These are phyloP conservation scores for Actinemys pallida DNA, from an alignment of 2,113 vertebrate species.

Conservation along the genomic window DNA sequence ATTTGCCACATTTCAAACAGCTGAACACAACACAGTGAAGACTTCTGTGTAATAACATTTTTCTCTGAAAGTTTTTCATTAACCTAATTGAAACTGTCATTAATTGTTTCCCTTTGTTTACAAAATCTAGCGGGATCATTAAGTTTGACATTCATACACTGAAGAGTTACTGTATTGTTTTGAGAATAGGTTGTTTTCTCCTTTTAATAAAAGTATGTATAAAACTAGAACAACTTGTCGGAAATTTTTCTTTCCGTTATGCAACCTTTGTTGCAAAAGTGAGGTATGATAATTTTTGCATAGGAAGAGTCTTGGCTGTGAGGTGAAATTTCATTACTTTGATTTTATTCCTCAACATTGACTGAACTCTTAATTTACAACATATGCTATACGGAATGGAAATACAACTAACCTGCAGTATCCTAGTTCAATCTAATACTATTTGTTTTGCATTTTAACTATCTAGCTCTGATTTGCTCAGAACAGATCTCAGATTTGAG, in stretches of 20 bases:
- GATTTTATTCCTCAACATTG: constrained; percentile 19
- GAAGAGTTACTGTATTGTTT: constrained; percentile 3
- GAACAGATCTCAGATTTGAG: background rate
- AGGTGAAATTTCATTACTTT: background rate
- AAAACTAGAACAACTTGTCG: constrained; percentile 25
- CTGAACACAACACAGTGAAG: background rate
- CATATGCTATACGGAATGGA: background rate
- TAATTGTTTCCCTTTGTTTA: constrained; percentile 39
- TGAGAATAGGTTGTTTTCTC: background rate
- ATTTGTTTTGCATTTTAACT: constrained; percentile 14
- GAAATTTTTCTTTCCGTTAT: constrained; percentile 24
- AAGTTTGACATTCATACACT: constrained; percentile 15
- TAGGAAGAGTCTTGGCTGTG: background rate
- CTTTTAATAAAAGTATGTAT: constrained; percentile 49
- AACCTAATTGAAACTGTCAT: constrained; percentile 2
- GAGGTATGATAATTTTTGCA: background rate
- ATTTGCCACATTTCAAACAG: background rate
- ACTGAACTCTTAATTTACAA: constrained; percentile 11
- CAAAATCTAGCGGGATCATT: constrained; percentile 39
- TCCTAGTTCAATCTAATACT: background rate
- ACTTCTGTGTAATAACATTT: background rate
- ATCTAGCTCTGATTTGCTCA: background rate
- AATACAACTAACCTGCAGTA: background rate
- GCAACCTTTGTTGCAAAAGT: constrained; percentile 26
- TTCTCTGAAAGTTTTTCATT: background rate